These are phyloP conservation scores for Mugil cephalus DNA, from an alignment of 2,113 vertebrate species.

Conservation along the genomic window DNA sequence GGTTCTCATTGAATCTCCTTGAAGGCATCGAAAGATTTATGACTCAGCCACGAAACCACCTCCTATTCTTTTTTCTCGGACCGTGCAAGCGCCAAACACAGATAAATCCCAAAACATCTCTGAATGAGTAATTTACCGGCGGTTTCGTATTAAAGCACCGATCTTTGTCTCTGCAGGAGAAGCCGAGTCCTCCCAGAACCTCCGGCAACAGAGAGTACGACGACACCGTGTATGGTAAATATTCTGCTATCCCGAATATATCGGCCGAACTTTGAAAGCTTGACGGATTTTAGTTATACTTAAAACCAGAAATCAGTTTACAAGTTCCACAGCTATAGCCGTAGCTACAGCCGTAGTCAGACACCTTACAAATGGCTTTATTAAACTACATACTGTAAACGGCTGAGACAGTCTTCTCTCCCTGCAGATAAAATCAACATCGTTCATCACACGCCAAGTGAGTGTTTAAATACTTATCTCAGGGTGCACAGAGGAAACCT, in stretches of 20 bases:
- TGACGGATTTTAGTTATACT: no score
- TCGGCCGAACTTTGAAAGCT: conserved; percentile 9
- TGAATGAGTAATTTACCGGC: conserved; percentile 4
- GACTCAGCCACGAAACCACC: background rate
- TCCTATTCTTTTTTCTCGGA: conserved; percentile 10
- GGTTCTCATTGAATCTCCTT: conserved; percentile 6
- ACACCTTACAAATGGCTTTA: conserved; percentile 27
- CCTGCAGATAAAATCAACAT: conserved; percentile 83
- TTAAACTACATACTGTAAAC: conserved; percentile 39
- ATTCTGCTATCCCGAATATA: conserved; percentile 2
- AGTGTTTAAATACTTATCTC: conserved; percentile 64
- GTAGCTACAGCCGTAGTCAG: no score
- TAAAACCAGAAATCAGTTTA: no score
- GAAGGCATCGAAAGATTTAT: conserved; percentile 29
- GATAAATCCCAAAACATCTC: conserved; percentile 24
- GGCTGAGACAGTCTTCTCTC: conserved; percentile 34
- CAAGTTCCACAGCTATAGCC: no score
- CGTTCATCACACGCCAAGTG: conserved; percentile 79
- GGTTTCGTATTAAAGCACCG: background rate
- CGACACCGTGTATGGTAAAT: conserved; percentile 78
- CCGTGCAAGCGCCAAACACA: conserved; percentile 5
- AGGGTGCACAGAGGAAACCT: conserved; percentile 12
- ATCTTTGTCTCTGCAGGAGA: conserved; percentile 68
- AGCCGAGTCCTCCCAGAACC: conserved; percentile 66
- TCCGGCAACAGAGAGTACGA: conserved; percentile 62